phyloP scores from a whole-genome alignment of 2,888 invertebrate species.

The Agriopis leucophaearia region DNA sequence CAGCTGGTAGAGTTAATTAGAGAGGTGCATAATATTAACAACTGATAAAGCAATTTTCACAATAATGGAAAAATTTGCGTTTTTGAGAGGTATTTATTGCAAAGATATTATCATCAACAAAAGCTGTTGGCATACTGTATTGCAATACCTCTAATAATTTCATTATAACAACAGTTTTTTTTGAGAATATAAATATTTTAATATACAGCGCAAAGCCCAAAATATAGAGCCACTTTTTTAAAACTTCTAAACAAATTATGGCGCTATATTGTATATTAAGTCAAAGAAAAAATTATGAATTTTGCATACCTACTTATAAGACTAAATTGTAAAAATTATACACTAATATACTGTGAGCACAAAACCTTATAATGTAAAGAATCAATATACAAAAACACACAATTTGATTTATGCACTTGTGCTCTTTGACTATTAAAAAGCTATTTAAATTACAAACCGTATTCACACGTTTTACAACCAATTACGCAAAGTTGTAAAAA shows the following conservation, averaged over 20 bases:
- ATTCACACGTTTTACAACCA: conserved; percentile 42
- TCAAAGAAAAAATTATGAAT: no score
- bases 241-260: no score
- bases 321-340: no score
- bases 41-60: not conserved
- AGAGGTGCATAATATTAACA: conserved; percentile 22
- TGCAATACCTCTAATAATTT: no score
- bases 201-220: no score
- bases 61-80: not conserved
- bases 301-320: no score
- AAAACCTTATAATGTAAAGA: not conserved
- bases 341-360: not conserved
- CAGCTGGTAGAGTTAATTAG: conserved; percentile 16
- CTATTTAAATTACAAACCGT: conserved; percentile 11
- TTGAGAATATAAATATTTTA: no score
- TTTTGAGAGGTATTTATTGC: not conserved
- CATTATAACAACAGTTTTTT: no score
- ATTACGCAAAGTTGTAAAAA: conserved; percentile 43
- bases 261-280: no score
- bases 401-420: conserved; percentile 33
- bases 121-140: no score
- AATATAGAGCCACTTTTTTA: no score
- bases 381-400: not conserved
- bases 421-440: conserved; percentile 36
- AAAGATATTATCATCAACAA: not conserved